These are phyloP conservation scores for Oreochromis mossambicus DNA, from an alignment of 2,797 vertebrate genomes.

Conservation along the genomic window DNA sequence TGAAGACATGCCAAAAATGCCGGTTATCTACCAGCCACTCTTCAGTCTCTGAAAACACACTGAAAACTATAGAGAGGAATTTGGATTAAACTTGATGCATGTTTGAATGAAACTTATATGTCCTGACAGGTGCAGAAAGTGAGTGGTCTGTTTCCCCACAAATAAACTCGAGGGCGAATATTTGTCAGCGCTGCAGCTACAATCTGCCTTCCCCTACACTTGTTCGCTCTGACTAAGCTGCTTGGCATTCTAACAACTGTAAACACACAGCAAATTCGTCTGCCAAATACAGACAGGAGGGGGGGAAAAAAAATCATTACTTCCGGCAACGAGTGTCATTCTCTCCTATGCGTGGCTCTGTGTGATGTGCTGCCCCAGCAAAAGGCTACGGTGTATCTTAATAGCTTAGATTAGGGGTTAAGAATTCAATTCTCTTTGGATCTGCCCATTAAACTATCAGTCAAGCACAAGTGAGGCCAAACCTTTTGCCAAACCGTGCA, in stretches of 20 bases:
- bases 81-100: neutral
- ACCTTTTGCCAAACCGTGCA: neutral
- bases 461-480: slow-evolving; percentile 1
- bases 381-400: slow-evolving; percentile 7
- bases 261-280: slow-evolving; percentile 50
- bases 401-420: slow-evolving; percentile 34
- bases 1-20: slow-evolving; percentile 2
- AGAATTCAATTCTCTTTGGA: slow-evolving; percentile 12
- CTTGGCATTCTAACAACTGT: slow-evolving; percentile 50
- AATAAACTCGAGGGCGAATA: slow-evolving; percentile 7
- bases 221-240: slow-evolving; percentile 52
- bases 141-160: neutral
- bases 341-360: neutral
- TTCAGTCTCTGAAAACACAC: neutral
- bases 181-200: slow-evolving; percentile 31
- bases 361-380: slow-evolving; percentile 6
- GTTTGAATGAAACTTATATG: neutral
- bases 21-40: neutral
- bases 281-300: slow-evolving; percentile 28
- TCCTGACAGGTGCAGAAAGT: slow-evolving; percentile 9
- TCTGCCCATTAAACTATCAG: slow-evolving; percentile 17
- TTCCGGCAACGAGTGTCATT: neutral
- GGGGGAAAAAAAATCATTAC: neutral
- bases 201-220: slow-evolving; percentile 28
- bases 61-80: neutral